A percentile compares a stretch with the other conserved stretches of the same genome.
These are phyloP conservation scores for Colostygia pectinataria DNA, from an alignment of 2,888 invertebrate genomes.

Conservation along the genomic window DNA sequence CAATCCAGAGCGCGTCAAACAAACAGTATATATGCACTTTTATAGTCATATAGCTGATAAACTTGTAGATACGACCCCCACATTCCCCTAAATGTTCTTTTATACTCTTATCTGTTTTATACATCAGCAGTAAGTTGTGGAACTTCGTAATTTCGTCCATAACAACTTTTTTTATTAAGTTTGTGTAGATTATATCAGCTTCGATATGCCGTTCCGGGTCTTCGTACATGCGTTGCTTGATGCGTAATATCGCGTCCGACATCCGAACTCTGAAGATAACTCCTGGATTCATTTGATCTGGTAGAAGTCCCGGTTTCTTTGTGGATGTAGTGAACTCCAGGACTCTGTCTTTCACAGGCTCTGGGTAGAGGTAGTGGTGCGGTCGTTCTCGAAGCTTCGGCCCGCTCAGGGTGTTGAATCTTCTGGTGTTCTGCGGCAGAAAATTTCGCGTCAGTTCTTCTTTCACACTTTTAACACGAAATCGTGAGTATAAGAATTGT, in stretches of 20 bases:
- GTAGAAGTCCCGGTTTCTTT: slow-evolving; percentile 65
- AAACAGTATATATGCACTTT: slow-evolving; percentile 76
- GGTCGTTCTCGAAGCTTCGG: slow-evolving; percentile 70
- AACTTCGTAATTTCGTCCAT: slow-evolving; percentile 77
- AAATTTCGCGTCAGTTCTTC: slow-evolving; percentile 45
- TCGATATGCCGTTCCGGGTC: slow-evolving; percentile 74
- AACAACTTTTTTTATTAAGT: slow-evolving; percentile 72
- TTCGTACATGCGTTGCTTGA: slow-evolving; percentile 77
- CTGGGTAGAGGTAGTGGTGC: slow-evolving; percentile 72
- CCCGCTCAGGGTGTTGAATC: slow-evolving; percentile 60
- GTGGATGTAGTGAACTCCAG: slow-evolving; percentile 67
- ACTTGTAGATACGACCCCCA: slow-evolving; percentile 74
- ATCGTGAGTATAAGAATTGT: neutral
- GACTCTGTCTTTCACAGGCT: slow-evolving; percentile 68
- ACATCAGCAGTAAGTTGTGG: slow-evolving; percentile 71
- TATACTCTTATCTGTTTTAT: slow-evolving; percentile 72
- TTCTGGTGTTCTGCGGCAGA: slow-evolving; percentile 58
- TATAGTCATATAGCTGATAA: slow-evolving; percentile 76
- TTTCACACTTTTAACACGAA: slow-evolving; percentile 4
- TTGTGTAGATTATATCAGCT: slow-evolving; percentile 75
- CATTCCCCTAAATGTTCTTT: slow-evolving; percentile 77
- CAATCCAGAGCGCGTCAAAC: slow-evolving; percentile 76
- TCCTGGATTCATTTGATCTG: slow-evolving; percentile 75
- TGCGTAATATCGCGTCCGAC: slow-evolving; percentile 73
- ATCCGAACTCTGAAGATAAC: slow-evolving; percentile 74